Evolutionary conservation across 2,113 vertebrate genomes (phyloP).

Genomic region (Chionodraco myersi): DNA sequence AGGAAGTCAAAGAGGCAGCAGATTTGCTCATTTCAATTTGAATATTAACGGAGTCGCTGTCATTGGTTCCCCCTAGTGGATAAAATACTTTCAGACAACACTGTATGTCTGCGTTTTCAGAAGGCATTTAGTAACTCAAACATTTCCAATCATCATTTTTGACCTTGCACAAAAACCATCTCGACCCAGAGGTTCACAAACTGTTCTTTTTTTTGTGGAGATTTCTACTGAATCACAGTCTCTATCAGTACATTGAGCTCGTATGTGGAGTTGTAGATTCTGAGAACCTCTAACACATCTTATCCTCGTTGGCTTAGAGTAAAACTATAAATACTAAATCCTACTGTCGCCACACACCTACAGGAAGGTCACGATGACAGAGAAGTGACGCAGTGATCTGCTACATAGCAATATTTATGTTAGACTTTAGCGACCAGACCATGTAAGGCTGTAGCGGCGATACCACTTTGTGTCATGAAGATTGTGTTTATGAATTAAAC

Average conservation of each 20-base stretch:
- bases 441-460: neutral
- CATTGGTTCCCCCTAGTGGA: conserved; percentile 66
- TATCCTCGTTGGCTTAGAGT: neutral
- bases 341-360: neutral
- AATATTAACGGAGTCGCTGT: neutral
- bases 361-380: neutral
- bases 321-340: conserved; percentile 5
- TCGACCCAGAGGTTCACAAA: neutral
- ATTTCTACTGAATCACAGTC: neutral
- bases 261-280: neutral
- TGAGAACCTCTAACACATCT: neutral
- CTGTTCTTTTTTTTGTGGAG: neutral
- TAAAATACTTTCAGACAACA: neutral
- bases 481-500: neutral
- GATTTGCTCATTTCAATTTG: neutral
- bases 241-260: neutral
- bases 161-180: neutral
- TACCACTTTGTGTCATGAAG: too few species aligned
- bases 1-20: neutral
- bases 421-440: conserved; percentile 6
- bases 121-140: neutral
- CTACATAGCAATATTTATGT: conserved; percentile 1
- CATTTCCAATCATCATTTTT: neutral
- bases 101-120: neutral
- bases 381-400: neutral